Base-by-base conservation (phyloP, 2,113 vertebrate genomes). In the Melospiza melodia region DNA sequence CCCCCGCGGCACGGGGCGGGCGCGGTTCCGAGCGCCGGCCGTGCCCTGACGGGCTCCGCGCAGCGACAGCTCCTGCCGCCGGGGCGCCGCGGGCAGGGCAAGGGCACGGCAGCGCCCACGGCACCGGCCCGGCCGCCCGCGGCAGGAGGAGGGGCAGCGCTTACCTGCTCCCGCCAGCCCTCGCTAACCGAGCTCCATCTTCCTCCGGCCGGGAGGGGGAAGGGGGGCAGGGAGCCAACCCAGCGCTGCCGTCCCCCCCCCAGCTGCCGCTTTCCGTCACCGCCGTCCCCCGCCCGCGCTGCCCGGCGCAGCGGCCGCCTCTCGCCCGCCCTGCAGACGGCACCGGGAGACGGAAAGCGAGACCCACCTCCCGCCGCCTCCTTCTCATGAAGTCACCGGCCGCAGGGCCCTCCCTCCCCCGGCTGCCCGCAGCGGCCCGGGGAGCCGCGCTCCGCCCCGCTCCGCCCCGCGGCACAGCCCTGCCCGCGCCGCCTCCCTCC, bases 151-250 rank as follows among this genome's bases (percentile, higher is more conserved):
- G 57, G 55, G 94, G 94, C 93, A 73, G 94, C 92, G 46, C 97
- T 96, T 96, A 97, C 97, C 97, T 98, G 97, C 94, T 85, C 58
- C 59, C 71, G 85, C 91, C 13, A 43, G 57, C 87, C 73, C 83
- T 65, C 41, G 12, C 97, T 97, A 97, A 28, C 98, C 97, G 89
- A 91, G 97, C 95, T 97, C 98, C 97, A 97, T 97, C 71, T 92
- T 94, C 97, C 92, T 67, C 46, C 10, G 75, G 75, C 77, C 43
- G 43, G 52, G 81, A 33, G 31, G 63, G 73, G 49, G 58, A 33
- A 48, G 13, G 31, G 63, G 73, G 55, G 63, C 18, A 54, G 21
- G 65, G 66, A 74, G 62, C 31, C 94, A 22, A 43, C 87, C 83
- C 93, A 66, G 95, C 84, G 94, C 77, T 72, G 57, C 27, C 73